These are phyloP conservation scores for Plebejus anna DNA, from an alignment of 2,888 invertebrate genomes.

Conservation along the genomic window DNA sequence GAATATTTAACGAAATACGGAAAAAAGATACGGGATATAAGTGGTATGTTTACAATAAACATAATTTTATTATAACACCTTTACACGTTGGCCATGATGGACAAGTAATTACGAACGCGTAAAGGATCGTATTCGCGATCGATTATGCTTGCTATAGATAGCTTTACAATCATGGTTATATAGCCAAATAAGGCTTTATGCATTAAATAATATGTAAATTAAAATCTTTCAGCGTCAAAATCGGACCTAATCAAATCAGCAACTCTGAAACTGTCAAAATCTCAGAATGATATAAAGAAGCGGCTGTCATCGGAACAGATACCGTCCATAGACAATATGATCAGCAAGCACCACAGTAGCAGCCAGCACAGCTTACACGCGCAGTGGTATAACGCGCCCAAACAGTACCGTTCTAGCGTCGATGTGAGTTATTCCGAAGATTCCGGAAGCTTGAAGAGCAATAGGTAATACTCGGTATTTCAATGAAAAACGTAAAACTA, in stretches of 20 bases:
- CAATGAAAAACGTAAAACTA: too few species aligned
- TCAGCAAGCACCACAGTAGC: slow-evolving; percentile 62
- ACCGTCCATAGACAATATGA: slow-evolving; percentile 55
- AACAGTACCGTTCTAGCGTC: slow-evolving; percentile 64
- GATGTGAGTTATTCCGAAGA: slow-evolving; percentile 83
- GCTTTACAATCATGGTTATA: neutral
- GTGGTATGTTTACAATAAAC: slow-evolving; percentile 49
- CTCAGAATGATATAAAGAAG: slow-evolving; percentile 80
- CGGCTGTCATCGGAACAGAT: slow-evolving; percentile 70
- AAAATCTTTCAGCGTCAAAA: slow-evolving; percentile 55
- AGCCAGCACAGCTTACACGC: slow-evolving; percentile 65
- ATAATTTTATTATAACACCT: too few species aligned
- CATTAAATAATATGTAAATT: neutral
- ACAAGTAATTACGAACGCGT: too few species aligned
- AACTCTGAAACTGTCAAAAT: slow-evolving; percentile 61
- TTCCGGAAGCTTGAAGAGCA: slow-evolving; percentile 83
- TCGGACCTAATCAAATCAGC: slow-evolving; percentile 57
- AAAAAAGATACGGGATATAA: slow-evolving; percentile 59
- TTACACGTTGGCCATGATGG: too few species aligned
- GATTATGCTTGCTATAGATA: too few species aligned
- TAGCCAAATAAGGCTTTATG: neutral
- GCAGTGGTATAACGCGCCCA: slow-evolving; percentile 63
- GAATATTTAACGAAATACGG: slow-evolving; percentile 64
- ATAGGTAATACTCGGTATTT: slow-evolving; percentile 61
- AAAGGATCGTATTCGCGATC: too few species aligned